Base-by-base conservation (phyloP, 2,113 vertebrate genomes). In the Actenoides hombroni region DNA sequence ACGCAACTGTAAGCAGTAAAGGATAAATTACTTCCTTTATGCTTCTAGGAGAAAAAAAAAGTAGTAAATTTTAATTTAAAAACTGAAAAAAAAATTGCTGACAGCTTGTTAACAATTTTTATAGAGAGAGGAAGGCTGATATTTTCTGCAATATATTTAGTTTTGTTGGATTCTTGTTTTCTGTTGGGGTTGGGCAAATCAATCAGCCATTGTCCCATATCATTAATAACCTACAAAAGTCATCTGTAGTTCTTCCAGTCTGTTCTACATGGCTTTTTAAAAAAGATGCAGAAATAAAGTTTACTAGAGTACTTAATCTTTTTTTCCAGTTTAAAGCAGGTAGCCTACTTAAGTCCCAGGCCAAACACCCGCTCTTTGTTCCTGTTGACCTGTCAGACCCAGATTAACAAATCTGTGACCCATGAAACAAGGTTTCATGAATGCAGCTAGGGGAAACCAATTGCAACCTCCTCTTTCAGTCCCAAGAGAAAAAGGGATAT, bases 401-500 rank as follows among this genome's bases (percentile, higher is more conserved):
- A 92, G 83, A 95, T 95, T 92, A 97, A 96, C 83, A 95, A 94
- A 91, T 70, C 92, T 65, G 20, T 93, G 97, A 96, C 89, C 95
- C 25, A 5, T 91, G 77, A 97, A 97, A 96, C 64, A 80, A 92
- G 56, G 95, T 25, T 89, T 61, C 81, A 42, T 40, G 75, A 79
- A 60, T 28, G 35, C 40, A 70, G 74, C 73, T 46, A 81, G 39
- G 13, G 69, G 71, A 89, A 97, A 88, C 84, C 86, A 85, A 95
- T 24, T 74, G 88, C 78, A 88, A 94, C 78, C 51, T 95, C 83
- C 82, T 91, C 57, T 37, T 74, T 88, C 12, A 44, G 40, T 74
- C 90, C 86, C 61, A n/a, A 83, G 86, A 83, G 94, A 65, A 92
- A 95, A 77, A 24, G 28, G 11, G 63, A 20, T 28, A 37, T 25